Percentiles rank a stretch among this genome's conserved stretches.
phyloP scores from a whole-genome alignment of 2,113 vertebrate genomes.

The Spizaetus ornatus region DNA sequence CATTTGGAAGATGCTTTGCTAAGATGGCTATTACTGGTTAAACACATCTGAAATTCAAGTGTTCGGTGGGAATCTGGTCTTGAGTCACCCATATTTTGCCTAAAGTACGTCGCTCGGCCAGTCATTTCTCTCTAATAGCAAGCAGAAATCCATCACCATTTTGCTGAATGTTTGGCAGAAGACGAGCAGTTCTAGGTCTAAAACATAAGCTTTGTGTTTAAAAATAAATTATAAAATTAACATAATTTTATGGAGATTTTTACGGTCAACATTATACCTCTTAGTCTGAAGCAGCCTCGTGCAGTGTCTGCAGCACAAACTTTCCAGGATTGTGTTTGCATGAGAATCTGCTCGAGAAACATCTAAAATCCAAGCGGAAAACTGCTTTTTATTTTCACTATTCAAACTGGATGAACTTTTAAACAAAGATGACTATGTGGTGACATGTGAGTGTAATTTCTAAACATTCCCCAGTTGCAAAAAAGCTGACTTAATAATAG shows the following conservation, averaged over 20 bases:
- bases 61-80: not conserved
- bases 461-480: not conserved
- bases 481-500: not conserved
- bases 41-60: not conserved
- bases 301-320: not conserved
- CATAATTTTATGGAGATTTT: not conserved
- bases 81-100: fast-evolving
- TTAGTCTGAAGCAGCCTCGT: not conserved
- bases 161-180: not conserved
- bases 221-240: not conserved
- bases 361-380: not conserved
- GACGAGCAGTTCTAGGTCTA: not conserved
- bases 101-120: fast-evolving
- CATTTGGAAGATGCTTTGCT: not conserved
- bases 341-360: not conserved
- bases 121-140: not conserved
- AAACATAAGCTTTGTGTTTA: not conserved
- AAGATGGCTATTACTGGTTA: not conserved
- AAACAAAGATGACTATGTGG: not conserved
- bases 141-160: not conserved
- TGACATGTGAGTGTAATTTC: not conserved
- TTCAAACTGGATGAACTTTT: not conserved
- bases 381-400: not conserved
- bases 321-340: not conserved
- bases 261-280: not conserved